Percentiles rank a stretch among this genome's conserved stretches.
These are phyloP conservation scores for Manis crassicaudata DNA, from an alignment of 2,797 vertebrate species.

Conservation along the genomic window DNA sequence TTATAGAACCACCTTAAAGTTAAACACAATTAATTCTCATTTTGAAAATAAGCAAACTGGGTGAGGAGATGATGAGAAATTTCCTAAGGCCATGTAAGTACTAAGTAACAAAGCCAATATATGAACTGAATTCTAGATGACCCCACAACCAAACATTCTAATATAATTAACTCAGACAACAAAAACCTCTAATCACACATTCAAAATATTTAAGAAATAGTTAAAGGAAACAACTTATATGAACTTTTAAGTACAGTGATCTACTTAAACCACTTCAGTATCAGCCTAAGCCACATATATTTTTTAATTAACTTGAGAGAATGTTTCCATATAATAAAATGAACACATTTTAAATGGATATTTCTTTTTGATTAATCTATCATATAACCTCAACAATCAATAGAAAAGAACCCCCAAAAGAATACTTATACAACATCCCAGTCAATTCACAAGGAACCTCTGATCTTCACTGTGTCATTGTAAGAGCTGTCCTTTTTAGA, in stretches of 20 bases:
- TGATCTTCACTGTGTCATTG: not conserved
- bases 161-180: not conserved
- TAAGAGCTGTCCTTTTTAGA: not conserved
- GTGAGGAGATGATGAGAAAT: not conserved
- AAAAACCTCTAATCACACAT: not conserved
- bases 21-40: not conserved
- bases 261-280: not conserved
- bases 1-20: not conserved
- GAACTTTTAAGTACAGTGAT: not conserved
- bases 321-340: not conserved
- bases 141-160: not conserved
- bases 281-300: not conserved
- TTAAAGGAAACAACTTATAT: not conserved
- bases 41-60: constrained; percentile 3
- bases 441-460: not conserved
- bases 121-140: not conserved
- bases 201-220: not conserved
- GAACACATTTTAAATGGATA: not conserved
- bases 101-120: not conserved
- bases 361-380: not conserved
- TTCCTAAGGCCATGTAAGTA: not conserved
- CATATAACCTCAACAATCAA: not conserved
- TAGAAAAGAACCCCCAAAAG: not conserved
- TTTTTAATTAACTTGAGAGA: not conserved
- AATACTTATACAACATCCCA: not conserved